Percentiles rank a stretch among this genome's conserved stretches.
Conservation (phyloP, 2,113 vertebrate species). For the Prunella himalayana region DNA sequence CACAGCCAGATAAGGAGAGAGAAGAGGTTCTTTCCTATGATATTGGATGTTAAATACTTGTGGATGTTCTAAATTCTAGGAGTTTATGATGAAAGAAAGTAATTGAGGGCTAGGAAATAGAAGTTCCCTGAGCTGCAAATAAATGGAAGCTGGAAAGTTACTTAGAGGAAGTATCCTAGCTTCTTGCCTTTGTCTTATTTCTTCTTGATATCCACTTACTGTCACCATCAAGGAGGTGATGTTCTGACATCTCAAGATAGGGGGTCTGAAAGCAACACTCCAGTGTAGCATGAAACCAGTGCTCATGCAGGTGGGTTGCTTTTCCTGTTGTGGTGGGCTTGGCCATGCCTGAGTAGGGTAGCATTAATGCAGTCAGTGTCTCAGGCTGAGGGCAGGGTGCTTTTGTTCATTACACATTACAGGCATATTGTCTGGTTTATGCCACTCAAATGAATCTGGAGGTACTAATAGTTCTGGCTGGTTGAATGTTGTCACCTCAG, state of each 20-base stretch:
- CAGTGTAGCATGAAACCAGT: neutral
- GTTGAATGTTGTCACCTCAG: neutral
- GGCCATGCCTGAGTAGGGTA: fast-evolving
- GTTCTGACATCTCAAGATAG: neutral
- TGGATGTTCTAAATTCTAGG: neutral
- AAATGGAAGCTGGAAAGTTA: neutral
- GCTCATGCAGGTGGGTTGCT: neutral
- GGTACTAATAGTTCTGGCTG: fast-evolving
- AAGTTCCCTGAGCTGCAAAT: neutral
- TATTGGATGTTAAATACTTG: neutral
- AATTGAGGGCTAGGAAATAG: neutral
- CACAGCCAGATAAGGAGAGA: neutral
- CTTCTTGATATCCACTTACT: neutral
- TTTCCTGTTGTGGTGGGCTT: neutral
- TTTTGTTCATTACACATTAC: neutral
- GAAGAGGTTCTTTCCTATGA: neutral
- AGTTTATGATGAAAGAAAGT: neutral
- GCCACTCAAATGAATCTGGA: neutral
- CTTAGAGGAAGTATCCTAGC: neutral
- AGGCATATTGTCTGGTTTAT: neutral
- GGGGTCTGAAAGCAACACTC: neutral
- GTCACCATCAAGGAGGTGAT: neutral
- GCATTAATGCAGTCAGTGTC: neutral
- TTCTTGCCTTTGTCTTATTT: neutral
- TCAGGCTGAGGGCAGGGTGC: neutral